Conservation (phyloP, 2,113 vertebrate species). For the Mobula hypostoma region DNA sequence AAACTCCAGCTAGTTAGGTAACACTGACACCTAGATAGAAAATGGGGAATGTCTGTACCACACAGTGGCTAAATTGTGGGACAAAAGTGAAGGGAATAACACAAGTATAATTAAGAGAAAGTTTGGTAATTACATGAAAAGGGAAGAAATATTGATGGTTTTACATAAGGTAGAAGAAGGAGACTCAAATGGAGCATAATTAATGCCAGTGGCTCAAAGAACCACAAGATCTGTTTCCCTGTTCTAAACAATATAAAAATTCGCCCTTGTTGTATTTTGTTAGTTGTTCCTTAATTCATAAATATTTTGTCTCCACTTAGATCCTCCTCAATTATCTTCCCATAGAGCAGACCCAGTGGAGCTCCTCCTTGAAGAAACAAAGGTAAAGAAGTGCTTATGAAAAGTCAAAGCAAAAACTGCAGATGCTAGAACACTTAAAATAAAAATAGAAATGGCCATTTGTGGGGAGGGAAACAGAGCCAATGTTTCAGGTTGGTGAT, state of each 20-base stretch:
- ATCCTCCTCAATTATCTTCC: conserved; percentile 95
- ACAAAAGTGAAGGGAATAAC: neutral
- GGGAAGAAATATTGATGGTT: no score
- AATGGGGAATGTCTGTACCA: neutral
- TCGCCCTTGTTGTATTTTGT: neutral
- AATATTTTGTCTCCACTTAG: conserved; percentile 51
- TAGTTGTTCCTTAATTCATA: neutral
- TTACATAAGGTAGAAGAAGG: no score
- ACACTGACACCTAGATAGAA: neutral
- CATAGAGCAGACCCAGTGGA: conserved; percentile 77
- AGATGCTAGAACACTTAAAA: no score
- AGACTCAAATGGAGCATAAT: no score
- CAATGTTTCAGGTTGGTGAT: no score
- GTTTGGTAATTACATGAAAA: no score
- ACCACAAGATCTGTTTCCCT: neutral
- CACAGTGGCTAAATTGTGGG: neutral
- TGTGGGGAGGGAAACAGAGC: no score
- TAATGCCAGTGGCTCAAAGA: no score
- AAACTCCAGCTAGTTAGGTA: no score
- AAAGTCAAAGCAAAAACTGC: no score
- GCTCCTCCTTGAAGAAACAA: conserved; percentile 80
- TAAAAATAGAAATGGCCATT: no score
- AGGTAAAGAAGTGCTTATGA: conserved; percentile 57
- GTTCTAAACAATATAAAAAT: neutral
- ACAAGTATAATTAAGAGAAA: no score